Conservation (phyloP, 2,113 vertebrate species). For the Seriola aureovittata region DNA sequence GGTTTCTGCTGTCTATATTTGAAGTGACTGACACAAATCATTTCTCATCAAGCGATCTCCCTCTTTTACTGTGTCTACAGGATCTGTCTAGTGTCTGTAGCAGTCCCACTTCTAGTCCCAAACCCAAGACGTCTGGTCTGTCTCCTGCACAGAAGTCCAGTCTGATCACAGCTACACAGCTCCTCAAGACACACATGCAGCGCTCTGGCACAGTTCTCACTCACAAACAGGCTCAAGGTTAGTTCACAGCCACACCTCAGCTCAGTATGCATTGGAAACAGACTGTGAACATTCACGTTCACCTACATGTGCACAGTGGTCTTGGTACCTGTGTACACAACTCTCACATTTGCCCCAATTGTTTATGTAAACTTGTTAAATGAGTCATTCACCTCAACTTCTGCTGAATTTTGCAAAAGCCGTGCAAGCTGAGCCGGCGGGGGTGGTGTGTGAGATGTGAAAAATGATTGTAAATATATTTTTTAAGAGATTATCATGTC, state of each 20-base stretch:
- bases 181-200: constrained; percentile 93
- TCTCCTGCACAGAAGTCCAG: constrained; percentile 91
- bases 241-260: constrained; percentile 14
- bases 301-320: background rate
- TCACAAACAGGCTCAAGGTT: constrained; percentile 96
- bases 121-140: constrained; percentile 89
- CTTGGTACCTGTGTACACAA: constrained; percentile 17
- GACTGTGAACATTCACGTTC: background rate
- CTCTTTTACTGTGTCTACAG: constrained; percentile 72
- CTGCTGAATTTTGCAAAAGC: constrained; percentile 9
- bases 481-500: constrained; percentile 32
- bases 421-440: background rate
- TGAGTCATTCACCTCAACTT: constrained; percentile 40
- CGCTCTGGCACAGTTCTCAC: constrained; percentile 89
- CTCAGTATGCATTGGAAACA: background rate
- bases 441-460: constrained; percentile 19
- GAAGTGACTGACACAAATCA: background rate
- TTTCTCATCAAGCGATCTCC: constrained; percentile 10
- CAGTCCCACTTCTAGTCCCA: constrained; percentile 96
- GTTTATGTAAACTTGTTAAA: constrained; percentile 46
- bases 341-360: constrained; percentile 18
- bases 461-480: constrained; percentile 27
- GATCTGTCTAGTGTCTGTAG: constrained; percentile 97
- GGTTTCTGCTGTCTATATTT: background rate
- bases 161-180: constrained; percentile 88